Evolutionary conservation across 2,797 vertebrate species (phyloP).

Genomic region (Mycteria americana): DNA sequence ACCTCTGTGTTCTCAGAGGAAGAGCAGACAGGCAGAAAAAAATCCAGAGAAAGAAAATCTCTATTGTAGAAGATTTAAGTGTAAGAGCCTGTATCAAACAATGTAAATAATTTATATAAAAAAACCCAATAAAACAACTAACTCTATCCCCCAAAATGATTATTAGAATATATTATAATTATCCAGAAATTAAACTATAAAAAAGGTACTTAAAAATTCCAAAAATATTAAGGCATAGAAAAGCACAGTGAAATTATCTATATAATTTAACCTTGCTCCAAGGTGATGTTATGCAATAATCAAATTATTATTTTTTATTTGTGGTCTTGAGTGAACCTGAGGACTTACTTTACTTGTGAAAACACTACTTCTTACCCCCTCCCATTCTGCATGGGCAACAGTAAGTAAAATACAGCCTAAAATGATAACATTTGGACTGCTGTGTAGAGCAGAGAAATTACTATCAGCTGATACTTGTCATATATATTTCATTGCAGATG

Average conservation of each 20-base stretch:
- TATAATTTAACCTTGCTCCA: not conserved
- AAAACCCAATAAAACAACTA: not conserved
- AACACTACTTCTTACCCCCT: not conserved
- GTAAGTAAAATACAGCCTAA: not conserved
- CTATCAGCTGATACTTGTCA: not conserved
- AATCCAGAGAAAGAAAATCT: not conserved
- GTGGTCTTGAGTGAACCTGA: not conserved
- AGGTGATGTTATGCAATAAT: not conserved
- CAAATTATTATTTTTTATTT: not conserved
- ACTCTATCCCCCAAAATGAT: not conserved
- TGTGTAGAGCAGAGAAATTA: not conserved
- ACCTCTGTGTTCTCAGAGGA: not conserved
- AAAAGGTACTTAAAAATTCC: not conserved
- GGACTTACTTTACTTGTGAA: not conserved
- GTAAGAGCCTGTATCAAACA: not conserved
- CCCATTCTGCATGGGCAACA: not conserved
- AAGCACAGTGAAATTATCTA: not conserved
- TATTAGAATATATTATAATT: not conserved
- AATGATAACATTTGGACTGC: not conserved
- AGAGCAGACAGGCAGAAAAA: not conserved
- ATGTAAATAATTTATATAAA: not conserved
- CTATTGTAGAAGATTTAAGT: not conserved
- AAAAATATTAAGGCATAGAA: not conserved
- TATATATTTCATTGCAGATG: not conserved
- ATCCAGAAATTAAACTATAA: not conserved